These are phyloP conservation scores for Dissostichus mawsoni DNA, from an alignment of 2,113 vertebrate genomes.

Conservation along the genomic window DNA sequence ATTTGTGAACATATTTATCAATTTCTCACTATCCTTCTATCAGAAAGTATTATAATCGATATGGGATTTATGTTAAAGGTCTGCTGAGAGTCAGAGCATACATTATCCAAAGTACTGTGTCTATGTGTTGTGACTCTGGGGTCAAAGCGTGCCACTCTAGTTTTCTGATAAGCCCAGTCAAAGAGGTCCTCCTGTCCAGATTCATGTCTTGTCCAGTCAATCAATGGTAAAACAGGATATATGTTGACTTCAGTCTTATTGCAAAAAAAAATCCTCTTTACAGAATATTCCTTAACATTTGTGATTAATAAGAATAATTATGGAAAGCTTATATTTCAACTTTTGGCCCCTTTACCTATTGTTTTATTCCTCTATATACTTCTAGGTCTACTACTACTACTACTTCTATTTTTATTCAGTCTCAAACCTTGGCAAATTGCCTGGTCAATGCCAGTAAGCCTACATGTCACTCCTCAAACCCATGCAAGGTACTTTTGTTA, in stretches of 20 bases:
- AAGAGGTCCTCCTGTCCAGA: conserved; percentile 3
- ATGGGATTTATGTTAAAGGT: not conserved
- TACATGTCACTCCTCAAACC: conserved; percentile 37
- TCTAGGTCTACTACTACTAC: too few relatives aligned
- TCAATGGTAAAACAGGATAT: not conserved
- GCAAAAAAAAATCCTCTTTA: not conserved
- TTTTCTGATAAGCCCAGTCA: conserved; percentile 13
- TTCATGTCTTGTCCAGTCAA: not conserved
- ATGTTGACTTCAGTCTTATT: conserved; percentile 2
- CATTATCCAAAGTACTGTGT: not conserved
- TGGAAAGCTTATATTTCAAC: not conserved
- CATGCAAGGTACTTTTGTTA: conserved; percentile 48
- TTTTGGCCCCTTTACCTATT: not conserved
- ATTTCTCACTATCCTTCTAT: not conserved
- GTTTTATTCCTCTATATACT: not conserved
- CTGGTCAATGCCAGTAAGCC: conserved; percentile 21
- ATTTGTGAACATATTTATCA: not conserved
- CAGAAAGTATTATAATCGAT: not conserved
- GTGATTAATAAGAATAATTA: not conserved
- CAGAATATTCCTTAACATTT: not conserved
- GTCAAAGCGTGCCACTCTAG: conserved; percentile 17
- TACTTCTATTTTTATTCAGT: too few relatives aligned
- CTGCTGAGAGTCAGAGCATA: not conserved
- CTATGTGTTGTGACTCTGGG: conserved; percentile 10
- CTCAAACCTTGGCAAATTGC: not conserved